Evolutionary conservation across 1,140 invertebrate species (phyloP).

Genomic region (Nebria ingens): DNA sequence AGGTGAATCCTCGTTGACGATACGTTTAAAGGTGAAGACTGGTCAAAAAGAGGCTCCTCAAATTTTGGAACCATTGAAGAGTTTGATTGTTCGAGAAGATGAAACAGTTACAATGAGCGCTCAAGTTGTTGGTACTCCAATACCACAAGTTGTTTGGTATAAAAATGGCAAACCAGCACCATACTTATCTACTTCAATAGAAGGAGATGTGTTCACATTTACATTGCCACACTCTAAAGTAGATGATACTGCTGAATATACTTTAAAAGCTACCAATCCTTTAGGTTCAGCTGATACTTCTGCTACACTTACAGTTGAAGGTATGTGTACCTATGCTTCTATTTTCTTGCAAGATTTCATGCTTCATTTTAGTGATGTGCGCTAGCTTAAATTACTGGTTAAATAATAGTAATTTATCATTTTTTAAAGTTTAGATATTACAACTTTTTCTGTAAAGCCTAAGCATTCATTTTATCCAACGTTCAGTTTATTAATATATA

Average conservation of each 20-base stretch:
- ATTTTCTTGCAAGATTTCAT: too few relatives aligned
- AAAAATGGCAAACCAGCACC: conserved; percentile 62
- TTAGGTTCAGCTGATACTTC: conserved; percentile 64
- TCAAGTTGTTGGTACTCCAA: conserved; percentile 70
- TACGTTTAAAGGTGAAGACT: conserved; percentile 74
- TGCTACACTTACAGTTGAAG: conserved; percentile 68
- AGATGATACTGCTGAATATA: conserved; percentile 67
- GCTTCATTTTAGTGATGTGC: too few relatives aligned
- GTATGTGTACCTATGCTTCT: too few relatives aligned
- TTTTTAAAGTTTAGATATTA: too few relatives aligned
- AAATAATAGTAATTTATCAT: too few relatives aligned
- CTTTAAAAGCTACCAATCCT: conserved; percentile 66
- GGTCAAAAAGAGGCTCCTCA: conserved; percentile 64
- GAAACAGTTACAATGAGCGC: conserved; percentile 64
- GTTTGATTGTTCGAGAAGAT: conserved; percentile 62
- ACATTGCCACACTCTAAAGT: conserved; percentile 54
- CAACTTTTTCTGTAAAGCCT: too few relatives aligned
- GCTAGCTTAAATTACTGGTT: too few relatives aligned
- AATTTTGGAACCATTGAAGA: conserved; percentile 67
- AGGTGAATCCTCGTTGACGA: conserved; percentile 74
- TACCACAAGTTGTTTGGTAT: conserved; percentile 68
- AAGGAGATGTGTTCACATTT: conserved; percentile 56
- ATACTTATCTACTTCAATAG: conserved; percentile 43
- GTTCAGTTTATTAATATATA: too few relatives aligned
- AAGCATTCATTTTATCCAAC: too few relatives aligned